phyloP scores from a whole-genome alignment of 2,113 vertebrate genomes.

The Fregata magnificens region DNA sequence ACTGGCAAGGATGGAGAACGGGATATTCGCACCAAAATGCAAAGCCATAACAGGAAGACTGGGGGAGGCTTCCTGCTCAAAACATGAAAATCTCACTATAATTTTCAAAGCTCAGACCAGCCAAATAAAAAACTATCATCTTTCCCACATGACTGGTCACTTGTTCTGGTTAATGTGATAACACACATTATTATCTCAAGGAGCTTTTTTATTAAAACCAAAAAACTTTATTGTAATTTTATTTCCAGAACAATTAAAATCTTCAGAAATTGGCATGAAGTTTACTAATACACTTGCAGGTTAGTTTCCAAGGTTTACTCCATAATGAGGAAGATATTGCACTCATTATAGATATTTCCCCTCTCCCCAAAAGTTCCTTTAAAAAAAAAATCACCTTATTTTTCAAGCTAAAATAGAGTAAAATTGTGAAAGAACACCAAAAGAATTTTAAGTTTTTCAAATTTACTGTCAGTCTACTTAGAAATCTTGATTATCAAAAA shows the following conservation, averaged over 20 bases:
- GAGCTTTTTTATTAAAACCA: not conserved
- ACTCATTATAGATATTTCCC: not conserved
- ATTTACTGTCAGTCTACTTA: not conserved
- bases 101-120: not conserved
- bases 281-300: not conserved
- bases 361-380: not conserved
- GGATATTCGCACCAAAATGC: not conserved
- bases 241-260: not conserved
- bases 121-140: not conserved
- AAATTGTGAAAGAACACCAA: not conserved
- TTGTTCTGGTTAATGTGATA: not conserved
- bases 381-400: not conserved
- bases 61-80: not conserved
- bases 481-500: not conserved
- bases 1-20: not conserved
- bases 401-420: not conserved
- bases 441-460: not conserved
- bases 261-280: not conserved
- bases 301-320: not conserved
- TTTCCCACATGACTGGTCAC: not conserved
- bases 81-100: not conserved
- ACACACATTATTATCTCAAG: not conserved
- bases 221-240: not conserved
- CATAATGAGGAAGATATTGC: not conserved
- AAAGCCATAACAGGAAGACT: not conserved